Evolutionary conservation across 2,888 invertebrate species (phyloP), one percentile per base, ranked within the genome.

Genomic region (Caenorhabditis plicata): DNA sequence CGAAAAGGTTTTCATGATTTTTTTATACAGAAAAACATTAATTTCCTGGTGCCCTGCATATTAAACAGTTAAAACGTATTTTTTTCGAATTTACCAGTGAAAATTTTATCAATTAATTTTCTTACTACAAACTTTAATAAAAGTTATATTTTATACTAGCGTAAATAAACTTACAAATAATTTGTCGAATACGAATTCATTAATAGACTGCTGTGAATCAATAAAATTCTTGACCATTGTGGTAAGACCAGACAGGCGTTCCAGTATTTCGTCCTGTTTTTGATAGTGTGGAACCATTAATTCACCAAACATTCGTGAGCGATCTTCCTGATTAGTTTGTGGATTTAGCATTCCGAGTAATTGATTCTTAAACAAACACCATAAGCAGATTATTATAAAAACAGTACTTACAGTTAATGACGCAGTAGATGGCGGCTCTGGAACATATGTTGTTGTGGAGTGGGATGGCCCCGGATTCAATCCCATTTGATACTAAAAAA

Each of bases 401-500:
- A 40, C 4, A 17, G 20, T 19, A 35, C 33, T 42, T 23, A 60
- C 60, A 3, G 60, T 46, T n/a, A 60, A 13, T 3, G 43, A 27
- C 4, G 42, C 31, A 19, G 36, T 20, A 33, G 22, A 39, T n/a
- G n/a, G n/a, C 4, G 42, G 0, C 27, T 57, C 57, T 20, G 42
- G 31, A 0, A 51, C 50, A 43, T 51, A 57, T 27, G 20, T 43
- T 0, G 49, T 9, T 41, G 50, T 13, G 11, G 58, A 32, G 22
- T 25, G 17, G 19, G 40, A 44, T 17, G 48, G 13, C 13, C 40
- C 41, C n/a, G 52, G 48, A 31, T 60, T 60, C 19, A 60, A 53
- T 0, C 33, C 26, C 60, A 60, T 60, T 42, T 60, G 49, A 40
- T 58, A 58, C 57, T 57, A 47, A 33, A 57, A 48, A 26, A 23